phyloP scores from a whole-genome alignment of 1,140 invertebrate genomes.

The Carcinoscorpius rotundicauda region DNA sequence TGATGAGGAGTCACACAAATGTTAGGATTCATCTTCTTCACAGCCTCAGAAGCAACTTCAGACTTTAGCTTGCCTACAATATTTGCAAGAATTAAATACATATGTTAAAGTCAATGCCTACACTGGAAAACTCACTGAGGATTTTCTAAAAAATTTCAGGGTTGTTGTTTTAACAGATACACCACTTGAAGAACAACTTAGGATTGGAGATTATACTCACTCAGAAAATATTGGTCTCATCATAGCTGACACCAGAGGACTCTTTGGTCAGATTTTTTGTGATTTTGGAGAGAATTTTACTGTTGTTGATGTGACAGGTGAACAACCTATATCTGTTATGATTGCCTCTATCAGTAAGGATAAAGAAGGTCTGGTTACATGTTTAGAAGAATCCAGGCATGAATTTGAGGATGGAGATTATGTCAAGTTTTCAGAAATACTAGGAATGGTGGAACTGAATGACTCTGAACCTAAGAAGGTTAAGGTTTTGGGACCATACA shows the following conservation, averaged over 20 bases:
- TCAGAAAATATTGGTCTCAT: constrained; percentile 71
- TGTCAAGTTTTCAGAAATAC: constrained; percentile 85
- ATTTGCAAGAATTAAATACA: constrained; percentile 79
- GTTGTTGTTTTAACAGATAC: constrained; percentile 83
- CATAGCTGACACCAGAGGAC: constrained; percentile 74
- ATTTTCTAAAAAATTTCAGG: constrained; percentile 63
- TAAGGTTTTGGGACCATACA: constrained; percentile 73
- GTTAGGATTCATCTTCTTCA: constrained; percentile 71
- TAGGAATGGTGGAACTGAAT: constrained; percentile 93
- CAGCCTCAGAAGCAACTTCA: constrained; percentile 64
- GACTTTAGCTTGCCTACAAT: constrained; percentile 74
- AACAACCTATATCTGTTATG: constrained; percentile 76
- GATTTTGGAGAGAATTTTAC: constrained; percentile 85
- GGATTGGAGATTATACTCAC: constrained; percentile 67
- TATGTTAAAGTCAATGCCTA: constrained; percentile 70
- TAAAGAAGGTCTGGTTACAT: constrained; percentile 70
- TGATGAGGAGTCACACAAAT: constrained; percentile 80
- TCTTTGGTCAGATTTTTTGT: constrained; percentile 85
- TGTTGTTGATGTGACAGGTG: constrained; percentile 77
- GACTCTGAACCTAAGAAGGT: constrained; percentile 77
- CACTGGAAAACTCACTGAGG: constrained; percentile 59
- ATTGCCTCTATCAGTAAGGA: constrained; percentile 72
- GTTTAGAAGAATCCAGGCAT: constrained; percentile 79
- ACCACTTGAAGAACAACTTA: constrained; percentile 57
- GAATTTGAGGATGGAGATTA: constrained; percentile 88